Evolutionary conservation across 2,797 vertebrate genomes (phyloP).

Genomic region (Cossypha caffra): DNA sequence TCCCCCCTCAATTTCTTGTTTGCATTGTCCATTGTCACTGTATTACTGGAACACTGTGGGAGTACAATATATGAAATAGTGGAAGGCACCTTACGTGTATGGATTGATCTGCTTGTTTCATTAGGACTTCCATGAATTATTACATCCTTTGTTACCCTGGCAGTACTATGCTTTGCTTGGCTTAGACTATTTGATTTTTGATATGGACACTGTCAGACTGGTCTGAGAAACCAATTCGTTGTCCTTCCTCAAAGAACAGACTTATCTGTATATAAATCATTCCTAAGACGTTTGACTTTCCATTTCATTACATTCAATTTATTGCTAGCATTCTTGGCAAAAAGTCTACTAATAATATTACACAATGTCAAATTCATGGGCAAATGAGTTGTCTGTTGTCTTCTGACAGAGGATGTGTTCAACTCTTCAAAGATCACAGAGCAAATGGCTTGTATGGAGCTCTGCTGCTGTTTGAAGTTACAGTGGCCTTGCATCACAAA

Average conservation of each 20-base stretch:
- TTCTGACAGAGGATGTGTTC: not conserved
- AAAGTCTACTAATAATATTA: not conserved
- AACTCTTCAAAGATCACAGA: not conserved
- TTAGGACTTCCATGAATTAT: not conserved
- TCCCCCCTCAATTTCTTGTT: not conserved
- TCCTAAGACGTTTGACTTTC: not conserved
- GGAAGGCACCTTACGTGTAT: not conserved
- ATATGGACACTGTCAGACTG: not conserved
- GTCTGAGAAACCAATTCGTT: not conserved
- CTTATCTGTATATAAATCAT: not conserved
- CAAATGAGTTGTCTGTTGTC: not conserved
- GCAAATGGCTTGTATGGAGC: not conserved
- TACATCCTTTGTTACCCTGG: not conserved
- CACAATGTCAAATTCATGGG: not conserved
- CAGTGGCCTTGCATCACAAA: not conserved
- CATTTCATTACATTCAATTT: constrained; percentile 6
- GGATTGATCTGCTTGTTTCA: not conserved
- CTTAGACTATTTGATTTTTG: not conserved
- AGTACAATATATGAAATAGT: not conserved
- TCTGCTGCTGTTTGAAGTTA: not conserved
- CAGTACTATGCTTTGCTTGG: not conserved
- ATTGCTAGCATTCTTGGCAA: not conserved
- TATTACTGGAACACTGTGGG: not conserved
- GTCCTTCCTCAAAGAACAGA: not conserved
- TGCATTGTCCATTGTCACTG: not conserved